Conservation (phyloP, 2,888 invertebrate species). For the Ctenicera cuprea region DNA sequence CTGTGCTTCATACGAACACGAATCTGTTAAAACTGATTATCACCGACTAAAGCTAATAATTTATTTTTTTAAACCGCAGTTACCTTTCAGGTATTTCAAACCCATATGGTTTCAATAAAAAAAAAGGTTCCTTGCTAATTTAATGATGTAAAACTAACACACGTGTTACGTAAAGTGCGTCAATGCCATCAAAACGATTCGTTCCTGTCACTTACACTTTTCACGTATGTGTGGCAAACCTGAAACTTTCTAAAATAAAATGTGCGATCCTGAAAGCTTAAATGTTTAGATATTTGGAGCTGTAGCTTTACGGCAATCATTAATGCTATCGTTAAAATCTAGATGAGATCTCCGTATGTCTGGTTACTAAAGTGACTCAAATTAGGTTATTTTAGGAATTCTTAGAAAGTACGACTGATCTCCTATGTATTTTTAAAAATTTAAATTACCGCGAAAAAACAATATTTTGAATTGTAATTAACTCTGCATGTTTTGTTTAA, state of each 20-base stretch:
- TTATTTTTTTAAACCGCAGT: too few relatives aligned
- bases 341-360: not conserved
- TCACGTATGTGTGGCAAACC: not conserved
- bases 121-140: conserved; percentile 11
- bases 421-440: too few relatives aligned
- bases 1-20: too few relatives aligned
- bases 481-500: too few relatives aligned
- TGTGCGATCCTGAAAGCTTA: not conserved
- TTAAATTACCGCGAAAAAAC: too few relatives aligned
- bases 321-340: conserved; percentile 18
- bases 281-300: conserved; percentile 8
- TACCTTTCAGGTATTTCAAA: not conserved
- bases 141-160: not conserved
- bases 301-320: conserved; percentile 7
- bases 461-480: too few relatives aligned
- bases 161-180: conserved; percentile 5
- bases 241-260: not conserved
- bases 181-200: conserved; percentile 5
- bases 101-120: not conserved
- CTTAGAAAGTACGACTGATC: not conserved
- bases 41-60: too few relatives aligned
- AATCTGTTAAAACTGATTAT: too few relatives aligned
- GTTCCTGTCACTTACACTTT: conserved; percentile 10
- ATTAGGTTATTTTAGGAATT: conserved; percentile 22
- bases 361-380: conserved; percentile 3